These are phyloP conservation scores for Agrotis ipsilon DNA, from an alignment of 2,888 invertebrate genomes.

Conservation along the genomic window DNA sequence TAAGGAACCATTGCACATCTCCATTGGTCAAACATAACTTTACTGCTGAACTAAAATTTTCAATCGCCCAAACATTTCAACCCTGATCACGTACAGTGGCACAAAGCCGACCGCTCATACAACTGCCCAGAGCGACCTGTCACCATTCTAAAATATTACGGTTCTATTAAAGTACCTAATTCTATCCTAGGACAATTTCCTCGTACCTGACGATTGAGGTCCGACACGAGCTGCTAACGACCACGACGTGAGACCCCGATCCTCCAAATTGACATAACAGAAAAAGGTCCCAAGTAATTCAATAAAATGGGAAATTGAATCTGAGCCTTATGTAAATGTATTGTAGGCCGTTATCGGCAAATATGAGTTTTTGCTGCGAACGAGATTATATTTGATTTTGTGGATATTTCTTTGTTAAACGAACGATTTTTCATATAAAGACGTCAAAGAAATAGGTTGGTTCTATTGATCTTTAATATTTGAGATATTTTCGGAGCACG, in stretches of 20 bases:
- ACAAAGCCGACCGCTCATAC: conserved; percentile 4
- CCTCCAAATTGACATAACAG: conserved; percentile 44
- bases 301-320: conserved; percentile 49
- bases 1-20: background rate
- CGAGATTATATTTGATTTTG: conserved; percentile 32
- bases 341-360: conserved; percentile 37
- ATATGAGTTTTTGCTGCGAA: background rate
- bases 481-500: background rate
- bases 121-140: background rate
- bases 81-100: conserved; percentile 10
- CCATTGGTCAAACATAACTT: background rate
- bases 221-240: conserved; percentile 18
- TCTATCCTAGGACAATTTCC: conserved; percentile 18
- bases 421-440: background rate
- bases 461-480: background rate
- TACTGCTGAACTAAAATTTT: background rate
- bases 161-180: conserved; percentile 22
- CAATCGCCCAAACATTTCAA: conserved; percentile 2
- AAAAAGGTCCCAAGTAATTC: conserved; percentile 59
- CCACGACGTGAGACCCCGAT: conserved; percentile 6
- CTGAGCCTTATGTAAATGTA: conserved; percentile 49
- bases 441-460: conserved; percentile 2
- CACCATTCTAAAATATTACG: conserved; percentile 32
- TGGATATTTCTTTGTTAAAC: conserved; percentile 8
- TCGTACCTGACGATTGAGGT: conserved; percentile 28